Evolutionary conservation across 2,113 vertebrate genomes (phyloP), one percentile per base, ranked within the genome.

Genomic region (Syrrhaptes paradoxus): DNA sequence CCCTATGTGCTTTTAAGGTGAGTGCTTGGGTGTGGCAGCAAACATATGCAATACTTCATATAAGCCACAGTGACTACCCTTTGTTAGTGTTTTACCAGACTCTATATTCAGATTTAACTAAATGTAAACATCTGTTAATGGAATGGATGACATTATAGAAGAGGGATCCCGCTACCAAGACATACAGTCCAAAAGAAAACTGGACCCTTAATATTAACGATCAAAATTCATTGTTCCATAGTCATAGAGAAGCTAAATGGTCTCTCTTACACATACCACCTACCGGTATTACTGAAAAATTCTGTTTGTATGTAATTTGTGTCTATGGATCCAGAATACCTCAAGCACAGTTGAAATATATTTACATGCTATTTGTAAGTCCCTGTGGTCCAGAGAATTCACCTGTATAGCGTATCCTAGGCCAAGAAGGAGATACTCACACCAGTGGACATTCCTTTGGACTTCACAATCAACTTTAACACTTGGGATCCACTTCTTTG

Each of bases 11-110:
- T 88, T 95, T 67, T 93, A 95, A 94, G 82, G 67, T 78, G 90
- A 94, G 75, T 92, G 61, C 66, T 38, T 66, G 68, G 96, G 96
- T 75, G 95, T 83, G 90, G 57, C 82, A 88, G 34, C 68, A 92
- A 95, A 74, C 55, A 36, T 13, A 66, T 7, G 85, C 95, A 94
- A 90, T 61, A 48, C 59, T 45, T 86, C 82, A 36, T 68, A 48
- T 65, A 67, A 95, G 34, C 18, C 85, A 70, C 52, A 22, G 48
- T 74, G 76, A 84, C 82, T 96, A 51, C 34, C 65, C 57, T 75
- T 74, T 52, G 11, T 67, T 52, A 58, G 63, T 72, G 79, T 84
- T 57, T 88, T 90, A 88, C 34, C 34, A 88, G 71, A 32, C 38
- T 66, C 17, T 71, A 32, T 10, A 80, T n/a, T 74, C 58, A 75